Conservation (phyloP, 2,888 invertebrate genomes). For the Eupsilia transversa region DNA sequence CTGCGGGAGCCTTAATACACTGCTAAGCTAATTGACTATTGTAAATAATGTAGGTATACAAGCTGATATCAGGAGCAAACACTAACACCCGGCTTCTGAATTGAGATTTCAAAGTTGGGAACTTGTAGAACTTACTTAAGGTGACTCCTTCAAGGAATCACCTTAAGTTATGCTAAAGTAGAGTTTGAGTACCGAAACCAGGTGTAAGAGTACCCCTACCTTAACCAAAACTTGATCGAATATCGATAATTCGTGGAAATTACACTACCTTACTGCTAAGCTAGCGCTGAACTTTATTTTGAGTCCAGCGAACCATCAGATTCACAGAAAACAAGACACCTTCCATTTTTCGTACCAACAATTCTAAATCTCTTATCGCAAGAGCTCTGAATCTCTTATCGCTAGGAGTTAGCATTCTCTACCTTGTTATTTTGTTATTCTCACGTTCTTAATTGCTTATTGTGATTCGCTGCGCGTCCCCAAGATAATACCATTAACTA, state of each 20-base stretch:
- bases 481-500: conserved; percentile 53
- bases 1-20: no score
- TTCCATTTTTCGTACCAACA: not conserved
- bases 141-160: not conserved
- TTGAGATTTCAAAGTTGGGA: not conserved
- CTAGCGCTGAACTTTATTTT: no score
- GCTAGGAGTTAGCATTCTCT: conserved; percentile 35
- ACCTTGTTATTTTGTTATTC: conserved; percentile 45
- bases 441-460: conserved; percentile 59
- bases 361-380: conserved; percentile 14
- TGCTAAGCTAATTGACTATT: not conserved
- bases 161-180: not conserved
- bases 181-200: not conserved
- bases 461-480: conserved; percentile 53
- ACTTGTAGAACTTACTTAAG: not conserved
- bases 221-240: not conserved
- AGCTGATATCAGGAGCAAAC: not conserved
- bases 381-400: conserved; percentile 19
- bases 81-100: not conserved
- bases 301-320: not conserved
- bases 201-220: not conserved
- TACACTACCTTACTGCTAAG: not conserved
- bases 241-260: conserved; percentile 8
- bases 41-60: not conserved
- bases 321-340: not conserved